Conservation (phyloP, 2,113 vertebrate species). For the Theristicus caerulescens region DNA sequence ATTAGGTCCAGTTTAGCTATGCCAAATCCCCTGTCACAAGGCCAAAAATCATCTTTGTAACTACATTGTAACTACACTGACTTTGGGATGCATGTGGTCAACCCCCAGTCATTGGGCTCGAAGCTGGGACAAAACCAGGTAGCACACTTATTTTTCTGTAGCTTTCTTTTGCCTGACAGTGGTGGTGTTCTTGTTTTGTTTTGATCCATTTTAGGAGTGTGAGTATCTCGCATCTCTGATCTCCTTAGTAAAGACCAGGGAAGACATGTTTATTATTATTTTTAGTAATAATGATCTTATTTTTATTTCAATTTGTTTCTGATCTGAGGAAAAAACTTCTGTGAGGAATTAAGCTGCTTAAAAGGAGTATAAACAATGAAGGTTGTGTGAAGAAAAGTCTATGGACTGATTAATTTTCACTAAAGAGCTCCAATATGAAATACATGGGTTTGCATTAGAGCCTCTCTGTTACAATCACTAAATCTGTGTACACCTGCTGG, state of each 20-base stretch:
- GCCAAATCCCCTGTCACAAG: neutral
- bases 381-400: neutral
- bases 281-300: neutral
- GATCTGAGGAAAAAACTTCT: neutral
- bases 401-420: neutral
- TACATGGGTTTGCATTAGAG: neutral
- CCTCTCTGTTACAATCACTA: neutral
- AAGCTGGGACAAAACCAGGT: neutral
- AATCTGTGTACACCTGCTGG: neutral
- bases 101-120: fast-evolving
- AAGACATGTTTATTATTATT: neutral
- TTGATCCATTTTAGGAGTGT: neutral
- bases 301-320: neutral
- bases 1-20: neutral
- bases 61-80: neutral
- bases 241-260: neutral
- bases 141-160: neutral
- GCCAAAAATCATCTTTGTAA: neutral
- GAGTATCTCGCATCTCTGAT: neutral
- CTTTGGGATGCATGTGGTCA: neutral
- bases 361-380: neutral
- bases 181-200: neutral
- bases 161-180: neutral
- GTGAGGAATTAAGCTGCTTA: neutral
- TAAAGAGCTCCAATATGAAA: neutral